These are phyloP conservation scores for Euproctis similis DNA, from an alignment of 2,888 invertebrate genomes.

Conservation along the genomic window DNA sequence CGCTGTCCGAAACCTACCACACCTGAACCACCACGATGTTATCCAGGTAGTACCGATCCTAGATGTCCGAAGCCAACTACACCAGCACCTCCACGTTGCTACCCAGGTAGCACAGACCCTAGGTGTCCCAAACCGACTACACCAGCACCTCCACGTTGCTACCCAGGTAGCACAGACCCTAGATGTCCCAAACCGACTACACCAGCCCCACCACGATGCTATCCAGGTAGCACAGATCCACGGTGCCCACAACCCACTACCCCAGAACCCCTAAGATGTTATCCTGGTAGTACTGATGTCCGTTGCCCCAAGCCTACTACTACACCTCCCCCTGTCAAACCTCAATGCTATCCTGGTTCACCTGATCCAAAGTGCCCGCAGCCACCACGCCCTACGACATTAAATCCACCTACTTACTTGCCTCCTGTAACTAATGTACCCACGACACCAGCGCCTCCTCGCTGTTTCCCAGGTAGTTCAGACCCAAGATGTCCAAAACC, in stretches of 20 bases:
- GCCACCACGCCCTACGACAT: conserved; percentile 24
- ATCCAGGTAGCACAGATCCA: conserved; percentile 43
- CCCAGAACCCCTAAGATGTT: conserved; percentile 15
- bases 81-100: conserved; percentile 4
- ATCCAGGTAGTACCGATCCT: conserved; percentile 3
- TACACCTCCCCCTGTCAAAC: conserved; percentile 17
- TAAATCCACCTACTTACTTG: conserved; percentile 24
- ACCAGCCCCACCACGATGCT: conserved; percentile 14
- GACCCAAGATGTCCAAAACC: conserved; percentile 17
- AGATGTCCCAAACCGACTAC: conserved; percentile 32
- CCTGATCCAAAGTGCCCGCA: conserved; percentile 22
- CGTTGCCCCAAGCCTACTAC: conserved; percentile 28
- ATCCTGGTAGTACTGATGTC: conserved; percentile 26
- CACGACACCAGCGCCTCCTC: conserved; percentile 3
- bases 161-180: conserved; percentile 38
- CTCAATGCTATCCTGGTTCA: conserved; percentile 20
- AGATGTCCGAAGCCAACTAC: conserved; percentile 5
- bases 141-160: conserved; percentile 32
- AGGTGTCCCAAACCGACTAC: conserved; percentile 38
- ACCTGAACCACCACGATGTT: conserved; percentile 5
- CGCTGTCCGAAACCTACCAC: conserved; percentile 29
- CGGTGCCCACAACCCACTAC: conserved; percentile 30
- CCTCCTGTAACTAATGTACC: conserved; percentile 25
- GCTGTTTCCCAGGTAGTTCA: conserved; percentile 12
- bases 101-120: conserved; percentile 41